Conservation (phyloP, 2,888 invertebrate species). For the Alentia gelatinosa region DNA sequence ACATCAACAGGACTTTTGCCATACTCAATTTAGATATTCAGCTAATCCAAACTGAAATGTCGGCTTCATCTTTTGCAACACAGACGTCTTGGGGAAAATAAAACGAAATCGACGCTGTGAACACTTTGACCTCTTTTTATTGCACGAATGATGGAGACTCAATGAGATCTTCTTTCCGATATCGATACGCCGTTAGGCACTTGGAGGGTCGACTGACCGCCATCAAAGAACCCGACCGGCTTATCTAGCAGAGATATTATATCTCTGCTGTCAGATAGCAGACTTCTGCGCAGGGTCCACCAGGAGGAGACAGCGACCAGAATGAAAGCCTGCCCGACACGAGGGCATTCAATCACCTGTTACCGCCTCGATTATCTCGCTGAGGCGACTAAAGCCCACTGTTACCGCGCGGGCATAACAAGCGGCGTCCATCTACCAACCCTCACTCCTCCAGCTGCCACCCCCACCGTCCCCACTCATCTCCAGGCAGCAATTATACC, state of each 20-base stretch:
- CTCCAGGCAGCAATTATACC: too few species aligned
- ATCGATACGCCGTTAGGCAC: not conserved
- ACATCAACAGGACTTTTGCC: too few species aligned
- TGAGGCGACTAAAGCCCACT: too few species aligned
- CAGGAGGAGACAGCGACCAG: not conserved
- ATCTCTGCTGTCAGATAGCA: not conserved
- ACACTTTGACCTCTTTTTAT: not conserved
- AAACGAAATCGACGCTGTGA: not conserved
- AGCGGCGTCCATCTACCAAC: too few species aligned
- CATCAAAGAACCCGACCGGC: not conserved
- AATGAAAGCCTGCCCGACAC: not conserved
- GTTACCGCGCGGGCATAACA: too few species aligned
- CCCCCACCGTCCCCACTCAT: too few species aligned
- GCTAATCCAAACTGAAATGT: too few species aligned
- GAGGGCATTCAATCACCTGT: not conserved
- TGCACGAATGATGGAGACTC: not conserved
- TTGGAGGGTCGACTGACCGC: not conserved
- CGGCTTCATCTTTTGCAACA: too few species aligned
- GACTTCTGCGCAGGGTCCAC: not conserved
- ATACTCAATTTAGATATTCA: too few species aligned
- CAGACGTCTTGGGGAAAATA: too few species aligned
- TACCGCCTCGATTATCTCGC: not conserved
- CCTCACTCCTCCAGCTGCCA: too few species aligned
- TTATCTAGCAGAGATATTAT: not conserved
- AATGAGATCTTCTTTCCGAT: not conserved